A percentile compares a stretch with the other conserved stretches of the same genome.
These are phyloP conservation scores for Axinella damicornis DNA, from an alignment of 37 sponge, comb jelly and placozoan species.

Conservation along the genomic window DNA sequence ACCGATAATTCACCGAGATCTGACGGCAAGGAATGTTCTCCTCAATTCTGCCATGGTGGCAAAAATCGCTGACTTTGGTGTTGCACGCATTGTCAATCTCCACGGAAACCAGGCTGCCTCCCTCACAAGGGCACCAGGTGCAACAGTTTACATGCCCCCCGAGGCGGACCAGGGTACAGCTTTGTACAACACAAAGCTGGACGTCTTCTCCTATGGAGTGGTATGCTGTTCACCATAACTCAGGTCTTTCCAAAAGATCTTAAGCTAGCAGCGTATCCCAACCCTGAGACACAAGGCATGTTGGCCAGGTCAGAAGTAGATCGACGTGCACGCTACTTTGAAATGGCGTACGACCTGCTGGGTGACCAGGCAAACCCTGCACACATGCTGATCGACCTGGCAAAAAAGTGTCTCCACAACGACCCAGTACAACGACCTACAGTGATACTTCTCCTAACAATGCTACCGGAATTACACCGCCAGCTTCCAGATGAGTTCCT, in stretches of 20 bases:
- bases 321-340: background rate
- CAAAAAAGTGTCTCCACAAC: too few species aligned
- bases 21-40: slow-evolving; percentile 39
- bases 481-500: too few species aligned
- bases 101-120: background rate
- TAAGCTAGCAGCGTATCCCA: background rate
- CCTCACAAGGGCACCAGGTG: background rate
- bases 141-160: slow-evolving; percentile 14
- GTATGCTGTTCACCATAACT: slow-evolving; percentile 15
- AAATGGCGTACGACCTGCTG: too few species aligned
- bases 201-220: slow-evolving; percentile 41
- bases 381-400: too few species aligned
- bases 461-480: too few species aligned
- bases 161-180: slow-evolving; percentile 4
- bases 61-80: slow-evolving; percentile 50
- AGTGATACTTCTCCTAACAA: too few species aligned
- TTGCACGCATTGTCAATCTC: slow-evolving; percentile 15
- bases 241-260: slow-evolving; percentile 19
- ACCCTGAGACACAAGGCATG: background rate
- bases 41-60: slow-evolving; percentile 27
- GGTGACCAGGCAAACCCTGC: too few species aligned
- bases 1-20: slow-evolving; percentile 49
- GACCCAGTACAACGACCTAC: too few species aligned
- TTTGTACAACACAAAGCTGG: background rate
- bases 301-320: slow-evolving; percentile 35